phyloP scores from a whole-genome alignment of 2,888 invertebrate species.

The Palloptera scutellata region DNA sequence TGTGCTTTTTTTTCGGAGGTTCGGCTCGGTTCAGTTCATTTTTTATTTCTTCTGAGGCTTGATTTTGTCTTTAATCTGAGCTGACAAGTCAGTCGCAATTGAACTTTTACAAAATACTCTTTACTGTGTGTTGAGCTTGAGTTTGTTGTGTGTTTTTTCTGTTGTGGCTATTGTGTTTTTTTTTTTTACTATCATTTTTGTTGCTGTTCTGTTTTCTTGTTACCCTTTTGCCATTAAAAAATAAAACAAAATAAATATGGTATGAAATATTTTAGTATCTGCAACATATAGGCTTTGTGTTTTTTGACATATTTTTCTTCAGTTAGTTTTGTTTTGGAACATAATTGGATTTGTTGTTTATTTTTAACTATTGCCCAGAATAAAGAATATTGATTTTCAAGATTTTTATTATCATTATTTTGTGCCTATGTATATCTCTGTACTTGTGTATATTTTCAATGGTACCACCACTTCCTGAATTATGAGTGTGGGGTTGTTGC shows the following conservation, averaged over 20 bases:
- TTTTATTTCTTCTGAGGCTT: conserved; percentile 7
- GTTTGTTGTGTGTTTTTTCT: neutral
- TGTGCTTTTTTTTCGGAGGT: conserved; percentile 5
- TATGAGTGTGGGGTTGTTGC: neutral
- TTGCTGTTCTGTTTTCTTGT: no score
- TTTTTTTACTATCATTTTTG: neutral
- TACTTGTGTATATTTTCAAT: conserved; percentile 27
- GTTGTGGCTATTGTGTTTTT: neutral
- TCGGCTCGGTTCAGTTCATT: conserved; percentile 1
- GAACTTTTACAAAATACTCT: conserved; percentile 31
- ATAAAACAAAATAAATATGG: no score
- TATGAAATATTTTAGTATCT: no score
- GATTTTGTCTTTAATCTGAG: conserved; percentile 12
- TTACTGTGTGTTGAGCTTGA: neutral
- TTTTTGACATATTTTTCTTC: neutral
- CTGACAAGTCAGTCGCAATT: conserved; percentile 32
- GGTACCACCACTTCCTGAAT: conserved; percentile 4
- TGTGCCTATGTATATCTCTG: neutral
- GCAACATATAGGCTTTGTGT: conserved; percentile 1
- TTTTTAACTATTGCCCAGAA: neutral
- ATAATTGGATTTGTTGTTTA: conserved; percentile 51
- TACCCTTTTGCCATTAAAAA: no score
- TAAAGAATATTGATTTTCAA: conserved; percentile 36
- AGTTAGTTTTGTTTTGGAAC: conserved; percentile 21
- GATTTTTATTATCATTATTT: conserved; percentile 30